Conservation (phyloP, 2,113 vertebrate genomes). For the Barnardius zonarius region DNA sequence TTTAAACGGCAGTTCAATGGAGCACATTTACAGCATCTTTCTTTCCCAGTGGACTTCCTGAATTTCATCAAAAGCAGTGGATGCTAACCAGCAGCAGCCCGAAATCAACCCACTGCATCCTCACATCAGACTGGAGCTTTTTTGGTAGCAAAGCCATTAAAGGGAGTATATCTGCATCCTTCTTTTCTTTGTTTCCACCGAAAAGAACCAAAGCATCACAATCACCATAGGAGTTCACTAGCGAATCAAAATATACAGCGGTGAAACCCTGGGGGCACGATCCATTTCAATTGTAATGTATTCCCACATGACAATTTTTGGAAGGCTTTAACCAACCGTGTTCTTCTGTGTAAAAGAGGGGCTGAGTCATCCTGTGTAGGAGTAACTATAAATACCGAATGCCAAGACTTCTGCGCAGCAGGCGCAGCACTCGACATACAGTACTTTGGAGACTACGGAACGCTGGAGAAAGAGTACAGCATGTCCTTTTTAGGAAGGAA, state of each 20-base stretch:
- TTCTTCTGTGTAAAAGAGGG: background rate
- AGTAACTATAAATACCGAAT: constrained; percentile 7
- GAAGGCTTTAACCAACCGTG: background rate
- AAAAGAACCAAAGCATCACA: background rate
- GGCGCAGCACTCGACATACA: background rate
- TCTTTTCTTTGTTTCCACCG: background rate
- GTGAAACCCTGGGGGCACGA: background rate
- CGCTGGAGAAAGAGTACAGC: background rate
- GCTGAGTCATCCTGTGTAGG: background rate
- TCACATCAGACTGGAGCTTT: background rate
- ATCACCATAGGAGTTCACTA: background rate
- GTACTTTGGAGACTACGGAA: background rate
- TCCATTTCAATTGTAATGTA: background rate
- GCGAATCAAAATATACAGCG: background rate
- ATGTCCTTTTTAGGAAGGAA: constrained; percentile 28
- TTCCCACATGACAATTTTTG: constrained; percentile 1
- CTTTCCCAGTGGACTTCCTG: background rate
- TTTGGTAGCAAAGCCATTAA: background rate
- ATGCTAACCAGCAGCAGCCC: background rate
- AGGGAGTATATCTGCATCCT: background rate
- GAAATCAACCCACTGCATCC: background rate
- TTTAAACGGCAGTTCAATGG: background rate
- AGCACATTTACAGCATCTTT: background rate
- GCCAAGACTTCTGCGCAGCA: background rate
- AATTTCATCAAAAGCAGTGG: background rate